Base-by-base conservation (phyloP, 2,888 invertebrate species). In the Eucriotettix oculatus region DNA sequence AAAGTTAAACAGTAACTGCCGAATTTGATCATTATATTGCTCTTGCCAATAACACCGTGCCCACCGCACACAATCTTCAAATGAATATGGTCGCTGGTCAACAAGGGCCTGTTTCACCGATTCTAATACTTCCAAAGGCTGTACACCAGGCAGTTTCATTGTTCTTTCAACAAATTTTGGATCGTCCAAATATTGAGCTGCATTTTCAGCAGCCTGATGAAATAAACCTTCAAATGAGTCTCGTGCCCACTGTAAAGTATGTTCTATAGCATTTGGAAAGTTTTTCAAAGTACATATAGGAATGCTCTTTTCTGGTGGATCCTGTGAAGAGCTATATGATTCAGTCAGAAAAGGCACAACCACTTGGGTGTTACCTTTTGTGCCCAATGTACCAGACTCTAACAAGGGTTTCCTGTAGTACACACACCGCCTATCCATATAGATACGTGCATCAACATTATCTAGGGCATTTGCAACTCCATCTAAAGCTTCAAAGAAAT, bases 201-300 rank as follows among this genome's bases (percentile, higher is more conserved):
- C 92, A 70, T 90, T 90, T 71, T 91, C 90, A 0, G 94, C 91
- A 1, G 86, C 85, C 69, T 94, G 93, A 29, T 85, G 85, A 77
- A 96, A 94, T 16, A 90, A 77, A 0, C 97, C 98, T 74, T 97
- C 98, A 74, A 99, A 99, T 70, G 82, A 84, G 69, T 93, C 92
- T 40, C 92, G 78, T 0, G 92, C 92, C 92, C 92, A 93, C 73
- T 93, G 91, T 71, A 90, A 76, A 14, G 95, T 95, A 74, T 89
- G 91, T 74, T 97, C 97, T 70, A 99, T 99, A 52, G 96, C 95
- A 75, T 99, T 97, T 10, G 99, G 99, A 80, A 99, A 99, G 77
- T 99, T 97, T 76, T 97, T 97, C 65, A 98, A 77, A 0, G 98
- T 98, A 74, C 98, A 98, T 69, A 96, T 95, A 0, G 98, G 97